Base-by-base conservation (phyloP, 2,888 invertebrate genomes). In the Caenorhabditis sp. region DNA sequence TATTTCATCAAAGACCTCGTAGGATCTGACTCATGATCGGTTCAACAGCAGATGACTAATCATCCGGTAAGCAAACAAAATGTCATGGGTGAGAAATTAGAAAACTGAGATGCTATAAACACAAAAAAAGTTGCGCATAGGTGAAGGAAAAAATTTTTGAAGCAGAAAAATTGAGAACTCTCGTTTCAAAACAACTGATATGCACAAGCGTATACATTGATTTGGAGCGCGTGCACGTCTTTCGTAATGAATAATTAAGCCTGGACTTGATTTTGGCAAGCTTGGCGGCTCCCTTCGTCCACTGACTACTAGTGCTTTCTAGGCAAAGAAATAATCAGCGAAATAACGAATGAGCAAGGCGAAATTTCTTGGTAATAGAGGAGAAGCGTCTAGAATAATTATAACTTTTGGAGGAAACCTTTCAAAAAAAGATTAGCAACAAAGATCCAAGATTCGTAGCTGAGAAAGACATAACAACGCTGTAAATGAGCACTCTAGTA, bases 341-440 rank as follows among this genome's bases (percentile, higher is more conserved):
- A 9, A 83, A 93, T 93, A n/a, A 47, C 47, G 18, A 47, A 9
- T 9, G 47, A 20, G 47, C n/a, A 5, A 93, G 94, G 61, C 92
- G 20, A 88, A 94, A 95, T 87, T 95, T 87, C 58, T 87, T 88
- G 88, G 95, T 91, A 96, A 96, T 0, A 96, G 97, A 92, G 96
- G 97, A 90, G 22, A 18, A 15, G 13, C n/a, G 32, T 13, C 32
- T 51, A 5, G 18, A 47, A 47, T 26, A 67, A 55, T 53, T 55
- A 55, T 35, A 37, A 15, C 37, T n/a, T 65, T 26, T 51, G n/a
- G 11, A n/a, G 20, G 67, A 67, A 67, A 55, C 67, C 67, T 67
- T 67, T 67, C 55, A 65, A 13, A 9, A 9, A 15, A 18, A 40
- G 67, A 67, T 67, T 67, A 67, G 40, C 55, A 26, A 55, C 22